phyloP scores from a whole-genome alignment of 2,113 vertebrate genomes.

The Sitta europaea region DNA sequence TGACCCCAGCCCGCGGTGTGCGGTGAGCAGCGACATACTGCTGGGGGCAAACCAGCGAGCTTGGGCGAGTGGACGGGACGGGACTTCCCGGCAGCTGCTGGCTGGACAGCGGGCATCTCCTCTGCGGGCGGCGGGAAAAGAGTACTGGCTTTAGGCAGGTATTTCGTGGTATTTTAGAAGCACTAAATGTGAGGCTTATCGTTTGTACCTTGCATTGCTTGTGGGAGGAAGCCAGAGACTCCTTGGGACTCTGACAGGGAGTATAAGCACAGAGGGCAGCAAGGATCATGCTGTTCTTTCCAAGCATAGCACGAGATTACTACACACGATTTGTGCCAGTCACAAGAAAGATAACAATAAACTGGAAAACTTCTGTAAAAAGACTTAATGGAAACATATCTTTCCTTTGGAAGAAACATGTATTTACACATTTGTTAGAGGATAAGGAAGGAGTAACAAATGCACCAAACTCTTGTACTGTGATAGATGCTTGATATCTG shows the following conservation, averaged over 20 bases:
- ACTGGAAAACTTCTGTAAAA: background rate
- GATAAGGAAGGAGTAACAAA: background rate
- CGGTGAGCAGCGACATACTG: background rate
- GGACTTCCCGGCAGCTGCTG: too few relatives aligned
- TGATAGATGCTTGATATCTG: background rate
- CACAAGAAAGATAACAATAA: background rate
- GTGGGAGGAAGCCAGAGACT: background rate
- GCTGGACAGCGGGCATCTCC: background rate
- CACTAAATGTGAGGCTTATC: background rate
- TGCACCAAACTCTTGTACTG: background rate
- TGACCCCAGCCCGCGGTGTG: background rate
- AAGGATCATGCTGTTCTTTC: background rate
- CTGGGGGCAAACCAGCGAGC: background rate
- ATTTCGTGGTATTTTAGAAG: background rate
- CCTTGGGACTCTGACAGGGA: background rate
- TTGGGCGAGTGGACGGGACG: accelerated
- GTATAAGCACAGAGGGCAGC: background rate
- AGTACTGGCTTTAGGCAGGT: background rate
- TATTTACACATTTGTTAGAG: background rate
- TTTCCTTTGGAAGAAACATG: background rate
- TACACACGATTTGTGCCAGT: background rate
- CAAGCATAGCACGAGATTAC: background rate
- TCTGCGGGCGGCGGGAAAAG: background rate
- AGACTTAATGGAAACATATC: background rate
- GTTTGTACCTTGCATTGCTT: background rate